Evolutionary conservation across 92 coral and sea anemone genomes (phyloP).

Genomic region (Nematostella vectensis): DNA sequence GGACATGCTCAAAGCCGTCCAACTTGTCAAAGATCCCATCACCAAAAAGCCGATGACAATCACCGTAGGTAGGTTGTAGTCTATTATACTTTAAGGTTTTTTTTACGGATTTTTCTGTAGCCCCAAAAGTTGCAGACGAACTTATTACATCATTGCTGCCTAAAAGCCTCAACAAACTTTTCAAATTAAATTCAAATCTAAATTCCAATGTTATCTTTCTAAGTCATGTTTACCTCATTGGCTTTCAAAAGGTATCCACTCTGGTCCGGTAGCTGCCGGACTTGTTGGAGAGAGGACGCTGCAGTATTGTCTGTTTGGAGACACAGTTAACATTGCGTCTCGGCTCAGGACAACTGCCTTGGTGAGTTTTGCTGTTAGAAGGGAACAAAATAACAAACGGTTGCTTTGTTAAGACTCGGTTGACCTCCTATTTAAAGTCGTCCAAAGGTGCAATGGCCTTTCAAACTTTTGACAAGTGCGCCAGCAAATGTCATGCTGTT

Average conservation of each 20-base stretch:
- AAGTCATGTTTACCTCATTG: too few relatives aligned
- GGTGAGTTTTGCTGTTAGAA: constrained; percentile 23
- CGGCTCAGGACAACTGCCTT: constrained; percentile 62
- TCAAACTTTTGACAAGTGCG: background rate
- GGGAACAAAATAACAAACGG: background rate
- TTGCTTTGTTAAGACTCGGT: too few relatives aligned
- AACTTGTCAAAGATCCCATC: constrained; percentile 49
- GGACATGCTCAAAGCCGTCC: constrained; percentile 57
- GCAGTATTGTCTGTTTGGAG: constrained; percentile 79
- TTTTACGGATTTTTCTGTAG: too few relatives aligned
- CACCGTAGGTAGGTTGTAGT: constrained; percentile 51
- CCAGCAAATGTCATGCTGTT: background rate
- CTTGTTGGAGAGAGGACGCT: constrained; percentile 70
- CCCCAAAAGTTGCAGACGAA: too few relatives aligned
- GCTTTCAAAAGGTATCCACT: constrained; percentile 68
- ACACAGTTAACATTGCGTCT: constrained; percentile 73
- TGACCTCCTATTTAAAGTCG: too few relatives aligned
- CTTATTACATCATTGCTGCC: too few relatives aligned
- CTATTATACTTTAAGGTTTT: too few relatives aligned
- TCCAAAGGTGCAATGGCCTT: too few relatives aligned
- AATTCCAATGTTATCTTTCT: too few relatives aligned
- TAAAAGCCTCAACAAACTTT: too few relatives aligned
- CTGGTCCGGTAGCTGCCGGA: constrained; percentile 78
- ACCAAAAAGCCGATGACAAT: constrained; percentile 54
- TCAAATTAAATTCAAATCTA: too few relatives aligned